These are phyloP conservation scores for Rotaria macrura DNA, from an alignment of 2,888 invertebrate genomes.

Conservation along the genomic window DNA sequence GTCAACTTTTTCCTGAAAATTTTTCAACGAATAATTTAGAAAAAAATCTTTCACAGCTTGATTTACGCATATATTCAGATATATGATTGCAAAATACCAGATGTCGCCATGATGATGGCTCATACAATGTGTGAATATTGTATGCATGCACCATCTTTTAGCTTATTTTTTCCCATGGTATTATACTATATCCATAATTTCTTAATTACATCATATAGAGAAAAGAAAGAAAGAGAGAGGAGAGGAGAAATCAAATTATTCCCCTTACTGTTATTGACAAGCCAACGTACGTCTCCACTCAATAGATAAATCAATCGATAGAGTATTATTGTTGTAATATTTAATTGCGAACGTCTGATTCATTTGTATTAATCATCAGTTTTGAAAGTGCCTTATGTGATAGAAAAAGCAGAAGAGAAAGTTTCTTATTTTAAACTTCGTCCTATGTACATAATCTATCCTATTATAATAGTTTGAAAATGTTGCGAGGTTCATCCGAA, in stretches of 20 bases:
- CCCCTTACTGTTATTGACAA: no score
- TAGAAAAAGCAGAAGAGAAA: background rate
- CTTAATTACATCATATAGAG: background rate
- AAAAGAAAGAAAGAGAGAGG: background rate
- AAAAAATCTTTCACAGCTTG: no score
- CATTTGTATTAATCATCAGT: no score
- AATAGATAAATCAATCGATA: background rate
- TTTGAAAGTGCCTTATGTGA: background rate
- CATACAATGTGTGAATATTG: background rate
- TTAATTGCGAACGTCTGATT: no score
- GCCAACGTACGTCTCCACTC: no score
- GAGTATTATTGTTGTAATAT: background rate
- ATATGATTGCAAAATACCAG: no score
- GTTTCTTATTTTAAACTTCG: background rate
- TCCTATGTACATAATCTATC: background rate
- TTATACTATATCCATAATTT: background rate
- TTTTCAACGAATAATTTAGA: no score
- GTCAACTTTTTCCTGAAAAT: no score
- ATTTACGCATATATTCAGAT: no score
- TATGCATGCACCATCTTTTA: background rate
- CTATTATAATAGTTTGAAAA: background rate
- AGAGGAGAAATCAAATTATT: no score
- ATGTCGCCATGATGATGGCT: no score
- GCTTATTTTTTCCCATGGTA: background rate
- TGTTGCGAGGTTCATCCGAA: background rate